Conservation (phyloP, 2,113 vertebrate species). For the Aramus guarauna region DNA sequence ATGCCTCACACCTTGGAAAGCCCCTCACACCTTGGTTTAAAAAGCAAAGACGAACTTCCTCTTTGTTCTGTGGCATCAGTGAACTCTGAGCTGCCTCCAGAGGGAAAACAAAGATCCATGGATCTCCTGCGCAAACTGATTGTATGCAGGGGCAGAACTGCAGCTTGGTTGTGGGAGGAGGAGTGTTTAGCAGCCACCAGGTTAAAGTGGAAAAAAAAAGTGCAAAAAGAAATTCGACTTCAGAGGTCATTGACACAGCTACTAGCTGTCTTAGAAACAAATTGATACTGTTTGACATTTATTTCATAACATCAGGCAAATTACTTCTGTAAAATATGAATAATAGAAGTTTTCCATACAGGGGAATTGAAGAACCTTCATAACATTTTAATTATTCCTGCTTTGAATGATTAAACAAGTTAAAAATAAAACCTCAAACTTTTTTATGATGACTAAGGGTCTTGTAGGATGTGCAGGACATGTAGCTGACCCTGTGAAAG, state of each 20-base stretch:
- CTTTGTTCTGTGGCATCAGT: rapidly evolving
- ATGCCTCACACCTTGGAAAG: background rate
- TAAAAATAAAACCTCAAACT: background rate
- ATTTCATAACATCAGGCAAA: background rate
- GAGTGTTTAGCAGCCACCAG: background rate
- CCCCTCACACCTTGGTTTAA: background rate
- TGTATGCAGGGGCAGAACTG: background rate
- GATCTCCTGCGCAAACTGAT: background rate
- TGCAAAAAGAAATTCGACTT: background rate
- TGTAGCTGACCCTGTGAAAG: background rate
- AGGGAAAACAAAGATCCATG: background rate
- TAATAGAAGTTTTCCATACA: background rate
- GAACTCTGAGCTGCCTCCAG: background rate
- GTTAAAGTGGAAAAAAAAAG: background rate
- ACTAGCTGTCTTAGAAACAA: background rate
- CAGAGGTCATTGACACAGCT: background rate
- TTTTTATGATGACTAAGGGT: background rate
- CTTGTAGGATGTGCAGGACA: background rate
- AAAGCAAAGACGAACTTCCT: background rate
- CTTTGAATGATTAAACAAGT: background rate
- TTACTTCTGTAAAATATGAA: background rate
- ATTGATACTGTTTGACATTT: background rate
- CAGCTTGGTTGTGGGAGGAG: rapidly evolving
- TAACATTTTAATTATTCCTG: background rate
- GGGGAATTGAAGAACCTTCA: background rate